Evolutionary conservation across 2,113 vertebrate species (phyloP).

Genomic region (Chroicocephalus ridibundus): DNA sequence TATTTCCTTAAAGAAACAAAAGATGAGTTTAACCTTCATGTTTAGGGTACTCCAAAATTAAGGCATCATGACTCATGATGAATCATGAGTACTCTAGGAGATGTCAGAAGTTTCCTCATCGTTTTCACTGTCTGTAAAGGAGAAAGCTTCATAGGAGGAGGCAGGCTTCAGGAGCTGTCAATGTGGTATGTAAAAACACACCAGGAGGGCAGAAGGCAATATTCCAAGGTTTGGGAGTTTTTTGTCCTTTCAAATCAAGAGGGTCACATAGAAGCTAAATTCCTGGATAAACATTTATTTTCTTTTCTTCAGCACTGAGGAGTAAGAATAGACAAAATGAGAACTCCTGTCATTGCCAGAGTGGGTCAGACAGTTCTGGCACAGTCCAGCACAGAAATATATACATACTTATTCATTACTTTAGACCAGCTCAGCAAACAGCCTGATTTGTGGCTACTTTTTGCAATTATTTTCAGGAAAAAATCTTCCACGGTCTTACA

Average conservation of each 20-base stretch:
- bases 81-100: neutral
- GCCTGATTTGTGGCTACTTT: neutral
- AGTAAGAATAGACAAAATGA: neutral
- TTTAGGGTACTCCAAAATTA: slow-evolving; percentile 23
- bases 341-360: neutral
- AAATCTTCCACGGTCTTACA: neutral
- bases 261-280: neutral
- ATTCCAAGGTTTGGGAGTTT: neutral
- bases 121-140: neutral
- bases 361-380: neutral
- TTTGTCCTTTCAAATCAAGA: neutral
- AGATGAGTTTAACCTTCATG: slow-evolving; percentile 1
- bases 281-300: neutral
- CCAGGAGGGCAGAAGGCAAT: neutral
- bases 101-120: neutral
- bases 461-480: slow-evolving; percentile 1
- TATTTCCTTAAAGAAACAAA: neutral
- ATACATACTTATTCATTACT: neutral
- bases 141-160: neutral
- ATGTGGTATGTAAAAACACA: neutral
- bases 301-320: neutral
- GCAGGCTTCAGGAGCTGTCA: neutral
- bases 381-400: neutral
- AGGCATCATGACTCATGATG: slow-evolving; percentile 35
- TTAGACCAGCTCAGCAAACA: neutral